Base-by-base conservation (phyloP, 2,888 invertebrate genomes). In the Serripes groenlandicus region DNA sequence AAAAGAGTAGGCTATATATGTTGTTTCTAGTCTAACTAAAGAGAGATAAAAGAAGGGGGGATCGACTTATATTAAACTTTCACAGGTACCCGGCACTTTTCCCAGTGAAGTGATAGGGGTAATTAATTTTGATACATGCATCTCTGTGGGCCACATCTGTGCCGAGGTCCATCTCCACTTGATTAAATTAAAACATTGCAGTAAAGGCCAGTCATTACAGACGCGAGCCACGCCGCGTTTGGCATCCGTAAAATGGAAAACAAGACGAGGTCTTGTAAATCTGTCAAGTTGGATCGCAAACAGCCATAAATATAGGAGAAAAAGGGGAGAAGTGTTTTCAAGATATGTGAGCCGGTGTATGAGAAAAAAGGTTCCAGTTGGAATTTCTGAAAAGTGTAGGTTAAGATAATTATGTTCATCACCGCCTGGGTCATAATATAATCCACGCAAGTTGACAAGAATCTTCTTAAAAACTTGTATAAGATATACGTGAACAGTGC, bases 161-260 rank as follows among this genome's bases (percentile, higher is more conserved):
- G 28, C 42, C 42, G 42, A 28, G 35, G 37, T 37, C 42, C 66
- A 28, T 66, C 42, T 35, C 42, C 66, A n/a, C 23, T 32, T 66
- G 66, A 66, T 66, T 66, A 66, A 66, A 66, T 66, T 66, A 66
- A 66, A 66, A 66, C 66, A 66, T 23, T 66, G 66, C 66, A 66
- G 42, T 23, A 3, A 9, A 26, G 66, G 42, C 66, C 66, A 42
- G 66, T 42, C 28, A 66, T 66, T 66, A 18, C 42, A 66, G 66
- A 66, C 66, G n/a, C 23, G 42, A 21, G 34, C 42, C 23, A 23
- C 30, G 62, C 32, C 62, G 62, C 21, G 15, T 62, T 62, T 62
- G 62, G 62, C 62, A 62, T 62, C 32, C 62, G 62, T 34, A 21
- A 34, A 62, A 62, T 62, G 62, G 62, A 62, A 62, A 62, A 62